phyloP scores from a whole-genome alignment of 2,888 invertebrate species.

The Perdita meconis region DNA sequence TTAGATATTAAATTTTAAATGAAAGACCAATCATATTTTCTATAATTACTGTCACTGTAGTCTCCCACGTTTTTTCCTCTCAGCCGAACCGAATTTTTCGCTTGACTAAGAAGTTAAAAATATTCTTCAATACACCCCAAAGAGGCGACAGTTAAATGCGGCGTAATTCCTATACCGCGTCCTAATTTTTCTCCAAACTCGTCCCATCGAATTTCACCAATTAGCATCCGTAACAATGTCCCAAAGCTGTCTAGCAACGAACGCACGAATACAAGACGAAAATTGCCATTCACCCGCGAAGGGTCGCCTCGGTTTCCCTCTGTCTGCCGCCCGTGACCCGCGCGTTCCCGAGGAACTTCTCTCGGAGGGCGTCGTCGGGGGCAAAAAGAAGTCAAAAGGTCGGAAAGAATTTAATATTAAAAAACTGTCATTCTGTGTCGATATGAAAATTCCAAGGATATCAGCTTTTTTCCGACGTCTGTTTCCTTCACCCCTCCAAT shows the following conservation, averaged over 20 bases:
- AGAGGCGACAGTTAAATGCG: too few relatives aligned
- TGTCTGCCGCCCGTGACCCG: constrained; percentile 18
- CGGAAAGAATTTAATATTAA: constrained; percentile 83
- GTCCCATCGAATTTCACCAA: too few relatives aligned
- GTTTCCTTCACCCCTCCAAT: constrained; percentile 58
- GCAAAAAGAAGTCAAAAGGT: constrained; percentile 72
- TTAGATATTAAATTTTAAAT: too few relatives aligned
- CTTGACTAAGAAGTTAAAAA: too few relatives aligned
- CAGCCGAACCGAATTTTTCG: too few relatives aligned
- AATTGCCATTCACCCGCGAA: constrained; percentile 60
- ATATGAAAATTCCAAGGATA: constrained; percentile 84
- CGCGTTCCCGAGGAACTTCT: constrained; percentile 47
- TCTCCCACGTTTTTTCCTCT: too few relatives aligned
- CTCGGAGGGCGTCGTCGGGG: constrained; percentile 34
- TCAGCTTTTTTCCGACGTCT: constrained; percentile 73
- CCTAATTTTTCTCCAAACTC: too few relatives aligned
- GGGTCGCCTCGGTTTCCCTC: constrained; percentile 23
- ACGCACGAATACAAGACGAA: constrained; percentile 58
- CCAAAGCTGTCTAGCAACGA: constrained; percentile 10
- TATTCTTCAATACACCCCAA: too few relatives aligned
- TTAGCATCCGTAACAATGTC: constrained; percentile 20
- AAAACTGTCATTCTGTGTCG: constrained; percentile 83
- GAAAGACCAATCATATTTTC: too few relatives aligned
- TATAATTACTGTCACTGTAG: too few relatives aligned
- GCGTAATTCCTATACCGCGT: too few relatives aligned